These are phyloP conservation scores for Drosophila tristis DNA, from an alignment of 1,140 invertebrate species.

Conservation along the genomic window DNA sequence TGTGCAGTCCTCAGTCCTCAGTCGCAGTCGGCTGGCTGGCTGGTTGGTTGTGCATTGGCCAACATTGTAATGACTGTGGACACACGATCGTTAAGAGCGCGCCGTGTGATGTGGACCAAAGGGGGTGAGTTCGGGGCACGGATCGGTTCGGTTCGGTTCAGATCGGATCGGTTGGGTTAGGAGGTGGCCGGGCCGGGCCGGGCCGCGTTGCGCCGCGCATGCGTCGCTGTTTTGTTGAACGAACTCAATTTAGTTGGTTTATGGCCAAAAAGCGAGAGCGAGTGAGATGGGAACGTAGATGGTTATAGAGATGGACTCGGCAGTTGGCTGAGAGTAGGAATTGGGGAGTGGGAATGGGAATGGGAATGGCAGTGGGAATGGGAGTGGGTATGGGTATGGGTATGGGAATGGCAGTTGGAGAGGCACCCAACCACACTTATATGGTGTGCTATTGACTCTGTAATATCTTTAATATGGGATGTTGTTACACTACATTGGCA, in stretches of 20 bases:
- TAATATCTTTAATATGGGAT: slow-evolving; percentile 83
- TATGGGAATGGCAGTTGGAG: slow-evolving; percentile 24
- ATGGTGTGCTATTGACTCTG: slow-evolving; percentile 81
- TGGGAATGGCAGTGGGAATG: slow-evolving; percentile 16
- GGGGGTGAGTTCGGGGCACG: slow-evolving; percentile 31
- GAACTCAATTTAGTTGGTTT: slow-evolving; percentile 81
- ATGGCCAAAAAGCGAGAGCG: slow-evolving; percentile 48
- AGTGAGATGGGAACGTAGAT: slow-evolving; percentile 9
- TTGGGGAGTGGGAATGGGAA: slow-evolving; percentile 1
- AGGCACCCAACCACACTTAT: slow-evolving; percentile 67
- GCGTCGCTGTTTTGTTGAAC: slow-evolving; percentile 76
- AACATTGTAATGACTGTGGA: slow-evolving; percentile 83
- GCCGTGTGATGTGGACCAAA: slow-evolving; percentile 54
- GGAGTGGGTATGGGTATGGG: slow-evolving; percentile 26
- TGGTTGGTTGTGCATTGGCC: slow-evolving; percentile 71
- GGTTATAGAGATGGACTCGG: background rate
- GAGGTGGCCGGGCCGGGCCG: background rate
- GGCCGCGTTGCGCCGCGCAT: slow-evolving; percentile 28
- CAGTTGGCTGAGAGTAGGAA: background rate
- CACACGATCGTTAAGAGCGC: slow-evolving; percentile 83
- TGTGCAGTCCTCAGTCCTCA: slow-evolving; percentile 44
- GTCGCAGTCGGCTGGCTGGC: slow-evolving; percentile 24
- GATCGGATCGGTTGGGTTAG: slow-evolving; percentile 2
- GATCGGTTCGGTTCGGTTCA: background rate
- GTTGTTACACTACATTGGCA: slow-evolving; percentile 83